Conservation (phyloP, 2,113 vertebrate genomes). For the Myodes glareolus region DNA sequence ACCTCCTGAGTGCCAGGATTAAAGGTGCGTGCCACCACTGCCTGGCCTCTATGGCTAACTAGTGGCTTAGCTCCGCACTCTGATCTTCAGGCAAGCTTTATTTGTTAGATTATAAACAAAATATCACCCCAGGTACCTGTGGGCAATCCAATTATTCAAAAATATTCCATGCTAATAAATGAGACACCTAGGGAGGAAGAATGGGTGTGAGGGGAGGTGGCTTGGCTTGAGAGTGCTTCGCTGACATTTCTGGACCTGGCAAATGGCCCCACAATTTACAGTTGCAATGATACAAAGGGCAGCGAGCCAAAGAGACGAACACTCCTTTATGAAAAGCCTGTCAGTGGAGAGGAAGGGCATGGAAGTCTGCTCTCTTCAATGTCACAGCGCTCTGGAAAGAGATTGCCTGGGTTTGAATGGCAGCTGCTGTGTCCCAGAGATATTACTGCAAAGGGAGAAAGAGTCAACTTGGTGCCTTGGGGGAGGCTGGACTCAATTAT, state of each 20-base stretch:
- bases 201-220: not conserved
- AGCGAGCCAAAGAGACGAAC: slow-evolving; percentile 38
- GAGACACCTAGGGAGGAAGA: not conserved
- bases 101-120: no score
- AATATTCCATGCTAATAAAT: slow-evolving; percentile 9
- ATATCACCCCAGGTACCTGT: not conserved
- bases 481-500: not conserved
- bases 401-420: slow-evolving; percentile 58
- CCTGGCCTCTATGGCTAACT: no score
- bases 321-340: slow-evolving; percentile 22
- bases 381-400: slow-evolving; percentile 40
- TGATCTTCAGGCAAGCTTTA: no score
- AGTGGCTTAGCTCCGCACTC: no score
- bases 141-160: not conserved
- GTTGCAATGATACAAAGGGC: not conserved
- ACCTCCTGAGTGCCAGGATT: no score
- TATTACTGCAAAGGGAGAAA: not conserved
- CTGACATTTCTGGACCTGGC: slow-evolving; percentile 25
- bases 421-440: not conserved
- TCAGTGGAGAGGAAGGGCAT: slow-evolving; percentile 6
- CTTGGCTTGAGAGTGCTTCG: not conserved
- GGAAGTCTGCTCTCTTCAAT: slow-evolving; percentile 45
- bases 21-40: no score
- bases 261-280: not conserved
- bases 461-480: not conserved